Evolutionary conservation across 2,113 vertebrate species (phyloP).

Genomic region (Stictonetta naevosa): DNA sequence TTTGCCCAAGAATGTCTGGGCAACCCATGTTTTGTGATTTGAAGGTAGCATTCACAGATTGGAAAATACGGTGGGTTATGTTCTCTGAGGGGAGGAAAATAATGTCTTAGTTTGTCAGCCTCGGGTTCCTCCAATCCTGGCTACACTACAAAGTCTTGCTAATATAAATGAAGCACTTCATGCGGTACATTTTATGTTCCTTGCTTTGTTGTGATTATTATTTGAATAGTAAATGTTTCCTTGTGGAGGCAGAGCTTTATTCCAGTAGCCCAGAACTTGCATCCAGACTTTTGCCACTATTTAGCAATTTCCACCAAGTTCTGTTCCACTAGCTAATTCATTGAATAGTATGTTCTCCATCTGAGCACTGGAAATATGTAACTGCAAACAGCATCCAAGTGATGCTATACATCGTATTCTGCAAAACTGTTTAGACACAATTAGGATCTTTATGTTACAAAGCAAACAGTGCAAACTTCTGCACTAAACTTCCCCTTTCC

Average conservation of each 20-base stretch:
- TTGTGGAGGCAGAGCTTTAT: not conserved
- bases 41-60: not conserved
- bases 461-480: not conserved
- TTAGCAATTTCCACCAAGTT: not conserved
- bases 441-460: not conserved
- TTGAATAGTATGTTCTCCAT: not conserved
- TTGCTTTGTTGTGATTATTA: not conserved
- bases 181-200: not conserved
- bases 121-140: not conserved
- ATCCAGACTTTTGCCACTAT: not conserved
- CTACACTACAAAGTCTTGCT: not conserved
- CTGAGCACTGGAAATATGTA: not conserved
- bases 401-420: not conserved
- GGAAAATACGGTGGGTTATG: not conserved
- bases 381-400: accelerated
- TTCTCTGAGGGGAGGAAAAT: not conserved
- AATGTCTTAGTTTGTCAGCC: not conserved
- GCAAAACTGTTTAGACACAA: not conserved
- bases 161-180: not conserved
- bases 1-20: not conserved
- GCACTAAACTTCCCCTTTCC: not conserved
- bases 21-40: not conserved
- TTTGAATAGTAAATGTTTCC: not conserved
- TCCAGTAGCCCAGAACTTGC: not conserved
- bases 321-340: not conserved